A percentile compares a stretch with the other conserved stretches of the same genome.
phyloP scores from a whole-genome alignment of 2,888 invertebrate species.

The Mongoloraphidia duomilia region DNA sequence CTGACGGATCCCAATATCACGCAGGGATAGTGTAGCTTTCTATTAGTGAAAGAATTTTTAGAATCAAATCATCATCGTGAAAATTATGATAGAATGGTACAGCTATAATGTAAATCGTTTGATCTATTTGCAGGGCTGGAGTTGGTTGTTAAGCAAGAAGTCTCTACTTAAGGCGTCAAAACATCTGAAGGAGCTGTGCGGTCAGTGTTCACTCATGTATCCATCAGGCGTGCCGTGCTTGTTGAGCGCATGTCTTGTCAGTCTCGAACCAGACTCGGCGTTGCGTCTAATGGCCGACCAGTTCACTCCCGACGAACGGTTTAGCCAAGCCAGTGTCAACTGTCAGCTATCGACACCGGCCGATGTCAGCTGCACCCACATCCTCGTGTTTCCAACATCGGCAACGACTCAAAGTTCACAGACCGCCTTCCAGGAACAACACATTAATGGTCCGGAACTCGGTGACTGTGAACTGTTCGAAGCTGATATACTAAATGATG shows the following conservation, averaged over 20 bases:
- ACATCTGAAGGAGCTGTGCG: conserved; percentile 80
- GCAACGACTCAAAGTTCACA: conserved; percentile 79
- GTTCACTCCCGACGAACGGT: conserved; percentile 89
- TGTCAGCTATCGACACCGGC: conserved; percentile 87
- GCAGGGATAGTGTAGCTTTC: too few relatives aligned
- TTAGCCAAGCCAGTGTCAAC: conserved; percentile 75
- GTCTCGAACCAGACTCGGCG: conserved; percentile 79
- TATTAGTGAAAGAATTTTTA: too few relatives aligned
- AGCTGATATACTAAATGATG: conserved; percentile 43
- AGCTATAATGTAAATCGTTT: background rate
- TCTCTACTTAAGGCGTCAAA: conserved; percentile 77
- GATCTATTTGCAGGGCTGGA: conserved; percentile 52
- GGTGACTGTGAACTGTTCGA: conserved; percentile 54
- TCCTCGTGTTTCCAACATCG: conserved; percentile 95
- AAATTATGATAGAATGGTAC: too few relatives aligned
- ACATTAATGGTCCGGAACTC: conserved; percentile 48
- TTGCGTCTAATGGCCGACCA: conserved; percentile 88
- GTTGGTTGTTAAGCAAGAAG: conserved; percentile 82
- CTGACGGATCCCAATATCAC: too few relatives aligned
- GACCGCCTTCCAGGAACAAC: conserved; percentile 52
- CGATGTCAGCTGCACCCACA: conserved; percentile 94
- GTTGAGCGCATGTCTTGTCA: conserved; percentile 94
- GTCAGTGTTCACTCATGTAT: conserved; percentile 71
- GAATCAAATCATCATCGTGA: too few relatives aligned
- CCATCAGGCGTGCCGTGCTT: conserved; percentile 79